These are phyloP conservation scores for Anastatus disparis DNA, from an alignment of 1,140 invertebrate genomes.

Conservation along the genomic window DNA sequence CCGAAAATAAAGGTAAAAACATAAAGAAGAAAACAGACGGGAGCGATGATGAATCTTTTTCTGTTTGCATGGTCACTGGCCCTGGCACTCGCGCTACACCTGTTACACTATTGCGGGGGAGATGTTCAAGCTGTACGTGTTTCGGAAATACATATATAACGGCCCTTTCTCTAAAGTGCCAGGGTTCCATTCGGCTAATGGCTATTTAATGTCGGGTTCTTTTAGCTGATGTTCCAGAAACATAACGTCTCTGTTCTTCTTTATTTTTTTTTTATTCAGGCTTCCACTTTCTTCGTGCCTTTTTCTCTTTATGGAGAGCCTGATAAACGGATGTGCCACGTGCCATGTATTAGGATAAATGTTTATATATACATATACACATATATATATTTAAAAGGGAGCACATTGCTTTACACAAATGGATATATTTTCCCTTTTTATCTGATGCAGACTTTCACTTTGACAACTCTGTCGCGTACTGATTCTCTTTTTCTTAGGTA, in stretches of 20 bases:
- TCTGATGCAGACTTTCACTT: constrained; percentile 35
- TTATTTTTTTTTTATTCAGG: background rate
- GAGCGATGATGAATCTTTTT: constrained; percentile 39
- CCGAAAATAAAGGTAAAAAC: too few species aligned
- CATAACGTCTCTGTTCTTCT: constrained; percentile 45
- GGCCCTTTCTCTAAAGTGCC: too few species aligned
- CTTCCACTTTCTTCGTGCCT: background rate
- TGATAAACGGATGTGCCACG: constrained; percentile 29
- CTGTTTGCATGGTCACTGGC: constrained; percentile 7
- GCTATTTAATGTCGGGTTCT: constrained; percentile 44
- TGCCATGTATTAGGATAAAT: constrained; percentile 23
- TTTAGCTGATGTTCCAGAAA: background rate
- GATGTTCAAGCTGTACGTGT: constrained; percentile 36
- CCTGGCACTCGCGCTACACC: constrained; percentile 49
- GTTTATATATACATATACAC: too few species aligned
- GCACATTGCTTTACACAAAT: constrained; percentile 5
- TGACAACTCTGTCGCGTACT: constrained; percentile 31
- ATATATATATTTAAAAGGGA: too few species aligned
- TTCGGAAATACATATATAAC: constrained; percentile 41
- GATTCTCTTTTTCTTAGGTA: background rate
- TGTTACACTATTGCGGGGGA: constrained; percentile 45
- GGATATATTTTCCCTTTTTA: constrained; percentile 24
- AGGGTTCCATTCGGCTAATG: constrained; percentile 43
- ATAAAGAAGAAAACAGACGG: constrained; percentile 3
- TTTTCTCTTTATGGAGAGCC: background rate